Percentiles rank a stretch among this genome's conserved stretches.
These are phyloP conservation scores for Slavum lentiscoides DNA, from an alignment of 2,888 invertebrate species.

Conservation along the genomic window DNA sequence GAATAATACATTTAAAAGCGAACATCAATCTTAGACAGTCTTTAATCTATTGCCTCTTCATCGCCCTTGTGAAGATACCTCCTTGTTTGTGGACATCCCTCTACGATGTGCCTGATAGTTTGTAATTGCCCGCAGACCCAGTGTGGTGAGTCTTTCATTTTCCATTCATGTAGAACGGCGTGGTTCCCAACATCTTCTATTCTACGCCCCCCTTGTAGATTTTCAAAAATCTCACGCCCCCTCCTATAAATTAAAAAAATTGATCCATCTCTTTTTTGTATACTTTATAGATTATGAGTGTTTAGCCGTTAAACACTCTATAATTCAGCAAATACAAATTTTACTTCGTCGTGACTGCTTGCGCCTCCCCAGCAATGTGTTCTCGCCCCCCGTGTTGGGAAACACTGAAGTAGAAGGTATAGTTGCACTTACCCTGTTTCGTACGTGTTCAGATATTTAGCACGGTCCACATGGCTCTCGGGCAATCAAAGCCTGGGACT, in stretches of 20 bases:
- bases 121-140: neutral
- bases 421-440: neutral
- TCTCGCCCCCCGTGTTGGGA: too few species aligned
- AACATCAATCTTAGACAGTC: neutral
- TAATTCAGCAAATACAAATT: too few species aligned
- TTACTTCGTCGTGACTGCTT: too few species aligned
- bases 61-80: neutral
- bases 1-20: neutral
- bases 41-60: neutral
- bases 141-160: neutral
- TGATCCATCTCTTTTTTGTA: too few species aligned
- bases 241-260: too few species aligned
- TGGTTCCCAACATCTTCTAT: too few species aligned
- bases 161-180: neutral
- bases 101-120: neutral
- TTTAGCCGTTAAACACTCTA: too few species aligned
- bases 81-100: neutral
- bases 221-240: too few species aligned
- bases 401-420: too few species aligned
- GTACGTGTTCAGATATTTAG: constrained; percentile 7
- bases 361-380: too few species aligned
- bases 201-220: too few species aligned
- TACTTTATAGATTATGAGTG: too few species aligned
- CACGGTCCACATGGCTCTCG: neutral
- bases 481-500: constrained; percentile 1